These are phyloP conservation scores for Sericinus montela DNA, from an alignment of 2,888 invertebrate genomes.

Conservation along the genomic window DNA sequence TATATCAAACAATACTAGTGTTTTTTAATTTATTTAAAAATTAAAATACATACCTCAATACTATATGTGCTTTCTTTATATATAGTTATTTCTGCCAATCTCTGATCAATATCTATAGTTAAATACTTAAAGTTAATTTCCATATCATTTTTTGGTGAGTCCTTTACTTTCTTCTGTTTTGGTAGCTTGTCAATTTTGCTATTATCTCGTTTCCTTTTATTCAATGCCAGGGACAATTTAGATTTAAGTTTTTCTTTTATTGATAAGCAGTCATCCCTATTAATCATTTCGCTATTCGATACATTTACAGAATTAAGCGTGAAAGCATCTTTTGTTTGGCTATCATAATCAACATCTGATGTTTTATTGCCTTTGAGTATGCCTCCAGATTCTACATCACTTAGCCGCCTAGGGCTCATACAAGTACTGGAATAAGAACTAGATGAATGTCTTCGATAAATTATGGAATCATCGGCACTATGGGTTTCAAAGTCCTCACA, in stretches of 20 bases:
- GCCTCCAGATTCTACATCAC: constrained; percentile 60
- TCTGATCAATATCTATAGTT: constrained; percentile 49
- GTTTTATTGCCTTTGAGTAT: constrained; percentile 26
- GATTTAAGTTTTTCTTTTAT: constrained; percentile 69
- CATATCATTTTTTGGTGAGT: constrained; percentile 22
- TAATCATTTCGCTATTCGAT: constrained; percentile 48
- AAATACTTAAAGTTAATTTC: constrained; percentile 43
- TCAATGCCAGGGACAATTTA: constrained; percentile 63
- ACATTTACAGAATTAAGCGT: constrained; percentile 36
- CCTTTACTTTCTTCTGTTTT: constrained; percentile 49
- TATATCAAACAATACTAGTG: too few species aligned
- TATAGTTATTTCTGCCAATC: constrained; percentile 59
- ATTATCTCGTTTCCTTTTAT: constrained; percentile 64
- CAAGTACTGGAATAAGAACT: constrained; percentile 88
- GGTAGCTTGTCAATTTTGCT: constrained; percentile 52
- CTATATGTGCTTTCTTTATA: constrained; percentile 45
- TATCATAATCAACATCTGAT: constrained; percentile 28
- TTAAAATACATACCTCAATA: constrained; percentile 41
- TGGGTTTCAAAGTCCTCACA: constrained; percentile 81
- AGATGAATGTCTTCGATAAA: constrained; percentile 90
- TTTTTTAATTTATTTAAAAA: too few species aligned
- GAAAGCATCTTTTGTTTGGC: constrained; percentile 27
- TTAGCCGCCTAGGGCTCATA: constrained; percentile 81
- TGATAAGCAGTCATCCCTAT: constrained; percentile 64
- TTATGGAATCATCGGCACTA: constrained; percentile 87